Percentiles rank a stretch among this genome's conserved stretches.
Evolutionary conservation across 2,797 vertebrate species (phyloP).

Genomic region (Enteromius afrohamiltoni): DNA sequence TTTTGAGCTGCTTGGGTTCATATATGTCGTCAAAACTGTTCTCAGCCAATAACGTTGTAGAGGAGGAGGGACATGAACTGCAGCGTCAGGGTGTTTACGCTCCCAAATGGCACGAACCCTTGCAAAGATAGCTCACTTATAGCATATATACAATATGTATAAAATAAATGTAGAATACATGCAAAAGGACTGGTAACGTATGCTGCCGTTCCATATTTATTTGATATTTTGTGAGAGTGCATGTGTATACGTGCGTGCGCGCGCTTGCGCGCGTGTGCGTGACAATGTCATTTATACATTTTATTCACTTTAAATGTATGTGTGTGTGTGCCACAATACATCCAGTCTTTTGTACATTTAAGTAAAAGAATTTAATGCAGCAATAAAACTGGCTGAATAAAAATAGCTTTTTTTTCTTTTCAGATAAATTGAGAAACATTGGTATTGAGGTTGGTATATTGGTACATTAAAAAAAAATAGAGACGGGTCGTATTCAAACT

Average conservation of each 20-base stretch:
- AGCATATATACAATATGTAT: neutral
- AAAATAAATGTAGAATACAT: slow-evolving; percentile 41
- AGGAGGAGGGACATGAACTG: slow-evolving; percentile 73
- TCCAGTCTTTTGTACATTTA: neutral
- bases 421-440: neutral
- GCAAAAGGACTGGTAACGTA: neutral
- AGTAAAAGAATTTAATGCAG: neutral
- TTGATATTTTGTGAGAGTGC: neutral
- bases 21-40: slow-evolving; percentile 86
- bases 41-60: slow-evolving; percentile 76
- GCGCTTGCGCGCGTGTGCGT: neutral
- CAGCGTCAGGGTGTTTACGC: slow-evolving; percentile 79
- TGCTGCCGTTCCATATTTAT: neutral
- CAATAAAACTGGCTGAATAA: neutral
- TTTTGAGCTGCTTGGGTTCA: slow-evolving; percentile 86
- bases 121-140: slow-evolving; percentile 67
- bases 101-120: slow-evolving; percentile 79
- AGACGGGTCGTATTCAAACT: neutral
- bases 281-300: neutral
- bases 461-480: neutral
- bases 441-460: too few relatives aligned
- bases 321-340: neutral
- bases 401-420: neutral
- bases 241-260: neutral
- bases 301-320: neutral